Evolutionary conservation across 1,140 invertebrate genomes (phyloP).

Genomic region (Chrysoperla carnea): DNA sequence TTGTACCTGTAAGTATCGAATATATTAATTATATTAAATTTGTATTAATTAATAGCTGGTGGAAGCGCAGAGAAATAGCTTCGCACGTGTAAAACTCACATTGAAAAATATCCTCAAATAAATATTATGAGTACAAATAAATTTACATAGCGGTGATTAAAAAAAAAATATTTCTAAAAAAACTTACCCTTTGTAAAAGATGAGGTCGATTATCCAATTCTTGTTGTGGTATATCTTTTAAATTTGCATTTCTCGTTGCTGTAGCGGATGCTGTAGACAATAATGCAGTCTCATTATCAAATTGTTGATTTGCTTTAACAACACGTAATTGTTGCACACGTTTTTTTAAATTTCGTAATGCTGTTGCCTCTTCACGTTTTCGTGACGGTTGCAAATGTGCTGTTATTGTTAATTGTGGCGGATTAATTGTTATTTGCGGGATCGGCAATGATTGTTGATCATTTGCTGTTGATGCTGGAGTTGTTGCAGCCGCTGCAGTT

Average conservation of each 20-base stretch:
- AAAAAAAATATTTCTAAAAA: background rate
- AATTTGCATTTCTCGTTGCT: background rate
- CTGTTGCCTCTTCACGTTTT: slow-evolving; percentile 20
- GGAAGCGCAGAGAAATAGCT: too few relatives aligned
- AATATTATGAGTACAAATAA: too few relatives aligned
- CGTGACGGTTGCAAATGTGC: slow-evolving; percentile 19
- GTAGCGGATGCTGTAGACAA: background rate
- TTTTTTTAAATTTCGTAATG: slow-evolving; percentile 19
- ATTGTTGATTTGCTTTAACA: slow-evolving; percentile 13
- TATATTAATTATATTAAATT: too few relatives aligned
- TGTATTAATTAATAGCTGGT: too few relatives aligned
- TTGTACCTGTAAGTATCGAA: too few relatives aligned
- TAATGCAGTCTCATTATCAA: slow-evolving; percentile 1
- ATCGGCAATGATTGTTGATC: slow-evolving; percentile 1
- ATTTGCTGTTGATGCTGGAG: background rate
- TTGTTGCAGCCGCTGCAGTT: background rate
- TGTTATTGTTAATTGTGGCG: slow-evolving; percentile 17
- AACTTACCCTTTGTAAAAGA: slow-evolving; percentile 22
- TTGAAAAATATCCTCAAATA: too few relatives aligned
- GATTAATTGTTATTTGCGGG: slow-evolving; percentile 7
- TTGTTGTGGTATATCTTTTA: slow-evolving; percentile 2
- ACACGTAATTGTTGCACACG: slow-evolving; percentile 18
- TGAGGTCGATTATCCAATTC: slow-evolving; percentile 20
- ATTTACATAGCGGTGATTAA: too few relatives aligned
- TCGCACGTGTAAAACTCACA: too few relatives aligned